Evolutionary conservation across 2,888 invertebrate genomes (phyloP), one percentile per base, ranked within the genome.

Genomic region (Prosapia bicincta): DNA sequence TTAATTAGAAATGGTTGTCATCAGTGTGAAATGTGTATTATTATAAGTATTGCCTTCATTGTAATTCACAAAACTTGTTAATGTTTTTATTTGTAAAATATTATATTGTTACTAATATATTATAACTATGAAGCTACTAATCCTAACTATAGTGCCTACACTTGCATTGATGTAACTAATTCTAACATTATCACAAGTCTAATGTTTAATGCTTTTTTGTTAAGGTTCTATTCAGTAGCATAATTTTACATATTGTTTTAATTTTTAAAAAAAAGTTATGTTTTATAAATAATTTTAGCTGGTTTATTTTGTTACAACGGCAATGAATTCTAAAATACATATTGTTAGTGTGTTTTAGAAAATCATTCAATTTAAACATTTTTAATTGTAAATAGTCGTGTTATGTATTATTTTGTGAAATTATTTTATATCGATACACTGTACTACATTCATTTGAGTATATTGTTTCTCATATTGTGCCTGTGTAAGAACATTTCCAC

Each of bases 1-100:
- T 20, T 20, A 54, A 5, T 2, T 54, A 54, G 54, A 54, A 5
- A 20, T 20, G n/a, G 20, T 54, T 54, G 20, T 54, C 20, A 54
- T 54, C 20, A 54, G 54, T 54, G 54, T 54, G 54, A 20, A 54
- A 10, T 54, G 7, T 38, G 7, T 6, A 54, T 54, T 38, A 15
- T 38, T 38, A 15, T 38, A 28, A 28, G 9, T 6, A 9, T 13
- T 9, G n/a, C 54, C 54, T 54, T 54, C 54, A 54, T 54, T 54
- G 20, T 54, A 54, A 54, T 54, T 54, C 20, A 20, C 54, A 54
- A 20, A 54, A 54, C 54, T 54, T 54, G 54, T 54, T 54, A 54
- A 54, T 54, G 54, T 54, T 54, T 54, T 54, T 54, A 54, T 54
- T 54, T 54, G 54, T 54, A 54, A 54, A 54, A 54, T 54, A 54